Conservation (phyloP, 2,888 invertebrate genomes). For the Cantharis lateralis region DNA sequence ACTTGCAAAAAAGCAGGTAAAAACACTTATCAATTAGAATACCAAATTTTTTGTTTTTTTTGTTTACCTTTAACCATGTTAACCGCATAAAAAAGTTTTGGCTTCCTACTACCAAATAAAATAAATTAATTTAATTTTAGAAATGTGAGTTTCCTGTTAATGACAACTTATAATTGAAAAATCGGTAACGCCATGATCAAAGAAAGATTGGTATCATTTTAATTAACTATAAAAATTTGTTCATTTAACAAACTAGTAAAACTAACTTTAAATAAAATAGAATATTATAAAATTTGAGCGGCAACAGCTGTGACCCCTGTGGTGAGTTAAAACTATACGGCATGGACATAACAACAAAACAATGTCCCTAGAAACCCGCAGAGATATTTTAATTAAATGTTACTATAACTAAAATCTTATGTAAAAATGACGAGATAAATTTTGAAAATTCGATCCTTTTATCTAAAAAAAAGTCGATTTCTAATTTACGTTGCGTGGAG, state of each 20-base stretch:
- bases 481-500: background rate
- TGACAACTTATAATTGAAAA: background rate
- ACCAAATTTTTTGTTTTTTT: background rate
- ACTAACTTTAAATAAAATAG: conserved; percentile 39
- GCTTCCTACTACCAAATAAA: background rate
- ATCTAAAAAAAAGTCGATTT: background rate
- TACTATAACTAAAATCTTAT: conserved; percentile 17
- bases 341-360: conserved; percentile 48
- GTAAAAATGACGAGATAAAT: background rate
- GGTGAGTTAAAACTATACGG: conserved; percentile 46
- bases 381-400: conserved; percentile 49
- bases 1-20: background rate
- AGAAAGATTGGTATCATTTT: conserved; percentile 1
- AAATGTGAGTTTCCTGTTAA: background rate
- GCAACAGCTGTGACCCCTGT: conserved; percentile 51
- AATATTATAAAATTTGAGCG: conserved; percentile 46
- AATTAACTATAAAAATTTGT: conserved; percentile 9
- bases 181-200: background rate
- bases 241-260: conserved; percentile 1
- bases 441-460: background rate
- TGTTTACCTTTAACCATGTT: background rate
- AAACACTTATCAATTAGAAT: background rate
- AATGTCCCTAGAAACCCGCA: conserved; percentile 46
- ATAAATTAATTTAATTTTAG: background rate
- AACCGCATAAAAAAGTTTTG: background rate